Conservation (phyloP, 1,140 invertebrate genomes). For the Babylonia areolata region DNA sequence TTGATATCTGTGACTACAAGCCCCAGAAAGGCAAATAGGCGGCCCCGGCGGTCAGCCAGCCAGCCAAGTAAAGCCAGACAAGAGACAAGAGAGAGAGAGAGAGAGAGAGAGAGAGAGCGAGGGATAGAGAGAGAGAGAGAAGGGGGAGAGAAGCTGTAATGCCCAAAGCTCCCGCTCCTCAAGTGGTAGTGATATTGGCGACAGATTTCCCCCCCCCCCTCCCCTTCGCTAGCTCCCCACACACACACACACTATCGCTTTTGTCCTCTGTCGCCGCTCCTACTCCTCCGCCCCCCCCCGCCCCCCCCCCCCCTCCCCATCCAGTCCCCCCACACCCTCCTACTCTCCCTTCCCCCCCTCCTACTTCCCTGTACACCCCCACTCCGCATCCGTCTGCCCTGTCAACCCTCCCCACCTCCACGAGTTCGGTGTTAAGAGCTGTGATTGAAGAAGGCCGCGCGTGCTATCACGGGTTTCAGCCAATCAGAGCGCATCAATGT, state of each 20-base stretch:
- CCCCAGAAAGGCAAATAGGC: too few species aligned
- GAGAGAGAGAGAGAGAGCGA: too few species aligned
- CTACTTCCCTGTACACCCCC: too few species aligned
- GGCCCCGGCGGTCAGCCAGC: too few species aligned
- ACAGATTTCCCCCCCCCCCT: neutral
- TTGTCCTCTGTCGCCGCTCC: conserved; percentile 6
- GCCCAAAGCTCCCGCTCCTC: neutral
- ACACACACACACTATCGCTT: neutral
- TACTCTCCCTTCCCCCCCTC: conserved; percentile 5
- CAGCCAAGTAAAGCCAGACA: too few species aligned
- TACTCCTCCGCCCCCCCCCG: neutral
- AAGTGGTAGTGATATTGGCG: conserved; percentile 3
- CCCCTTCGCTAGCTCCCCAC: neutral
- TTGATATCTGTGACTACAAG: too few species aligned
- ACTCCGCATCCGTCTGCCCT: neutral
- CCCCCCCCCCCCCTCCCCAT: neutral
- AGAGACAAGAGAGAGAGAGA: too few species aligned
- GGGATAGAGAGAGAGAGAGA: too few species aligned
- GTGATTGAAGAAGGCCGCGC: conserved; percentile 39
- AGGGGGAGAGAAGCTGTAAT: too few species aligned
- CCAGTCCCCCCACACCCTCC: neutral
- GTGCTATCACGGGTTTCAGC: conserved; percentile 27
- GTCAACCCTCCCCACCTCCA: neutral
- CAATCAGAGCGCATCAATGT: conserved; percentile 37
- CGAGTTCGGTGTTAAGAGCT: neutral